These are phyloP conservation scores for Melanotaenia duboulayi DNA, from an alignment of 2,113 vertebrate species.

Conservation along the genomic window DNA sequence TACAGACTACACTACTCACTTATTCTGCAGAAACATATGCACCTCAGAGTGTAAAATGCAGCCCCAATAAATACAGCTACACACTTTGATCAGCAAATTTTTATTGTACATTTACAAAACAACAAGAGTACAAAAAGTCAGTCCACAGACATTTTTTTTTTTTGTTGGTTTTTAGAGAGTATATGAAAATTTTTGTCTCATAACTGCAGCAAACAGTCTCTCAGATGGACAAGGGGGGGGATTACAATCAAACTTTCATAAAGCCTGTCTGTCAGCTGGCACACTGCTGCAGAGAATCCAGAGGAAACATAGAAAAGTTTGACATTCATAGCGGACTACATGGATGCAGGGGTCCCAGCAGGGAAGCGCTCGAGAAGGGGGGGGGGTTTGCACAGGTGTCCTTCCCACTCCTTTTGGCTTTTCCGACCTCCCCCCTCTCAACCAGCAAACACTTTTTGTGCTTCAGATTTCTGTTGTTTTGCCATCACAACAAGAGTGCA, in stretches of 20 bases:
- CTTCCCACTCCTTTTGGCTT: conserved; percentile 60
- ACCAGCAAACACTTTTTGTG: conserved; percentile 82
- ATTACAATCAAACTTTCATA: conserved; percentile 78
- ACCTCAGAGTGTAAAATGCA: too few species aligned
- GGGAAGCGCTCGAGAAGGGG: conserved; percentile 23
- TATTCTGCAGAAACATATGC: too few species aligned
- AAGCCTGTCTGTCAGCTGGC: conserved; percentile 49
- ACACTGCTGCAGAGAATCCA: conserved; percentile 54
- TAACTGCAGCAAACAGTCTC: conserved; percentile 72
- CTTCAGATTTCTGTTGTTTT: conserved; percentile 82
- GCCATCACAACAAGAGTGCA: conserved; percentile 84
- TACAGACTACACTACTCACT: too few species aligned
- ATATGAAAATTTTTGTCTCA: conserved; percentile 71
- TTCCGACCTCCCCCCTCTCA: conserved; percentile 45
- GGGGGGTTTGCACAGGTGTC: conserved; percentile 20
- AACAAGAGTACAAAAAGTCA: conserved; percentile 86
- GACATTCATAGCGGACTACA: conserved; percentile 75
- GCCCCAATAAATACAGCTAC: not conserved
- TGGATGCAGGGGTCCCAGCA: conserved; percentile 54
- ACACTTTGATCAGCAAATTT: conserved; percentile 79
- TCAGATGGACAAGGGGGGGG: conserved; percentile 41
- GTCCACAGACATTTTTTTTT: conserved; percentile 75
- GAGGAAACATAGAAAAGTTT: conserved; percentile 55
- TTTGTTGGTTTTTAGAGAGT: conserved; percentile 57
- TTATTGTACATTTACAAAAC: conserved; percentile 88